Conservation (phyloP, 1,140 invertebrate genomes). For the Anastrepha obliqua region DNA sequence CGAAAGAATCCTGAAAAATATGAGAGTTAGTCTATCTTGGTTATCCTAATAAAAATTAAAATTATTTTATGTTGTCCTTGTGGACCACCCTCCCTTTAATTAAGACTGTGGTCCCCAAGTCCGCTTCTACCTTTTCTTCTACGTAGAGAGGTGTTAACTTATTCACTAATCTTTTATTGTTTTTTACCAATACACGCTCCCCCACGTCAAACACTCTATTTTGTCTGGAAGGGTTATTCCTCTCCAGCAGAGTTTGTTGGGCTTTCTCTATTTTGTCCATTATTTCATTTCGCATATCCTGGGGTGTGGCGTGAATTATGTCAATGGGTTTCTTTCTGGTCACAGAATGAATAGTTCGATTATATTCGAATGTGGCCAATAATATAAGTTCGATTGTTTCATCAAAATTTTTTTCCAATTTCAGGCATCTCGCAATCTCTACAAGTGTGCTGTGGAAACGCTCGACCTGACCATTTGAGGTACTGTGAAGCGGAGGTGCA, state of each 20-base stretch:
- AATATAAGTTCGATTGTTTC: neutral
- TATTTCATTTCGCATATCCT: slow-evolving; percentile 11
- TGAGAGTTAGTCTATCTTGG: neutral
- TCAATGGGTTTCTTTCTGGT: slow-evolving; percentile 18
- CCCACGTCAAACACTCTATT: slow-evolving; percentile 6
- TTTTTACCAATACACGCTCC: neutral
- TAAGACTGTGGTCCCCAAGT: neutral
- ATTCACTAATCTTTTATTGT: neutral
- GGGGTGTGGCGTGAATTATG: neutral
- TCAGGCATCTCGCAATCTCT: neutral
- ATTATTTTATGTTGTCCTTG: neutral
- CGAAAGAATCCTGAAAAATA: neutral
- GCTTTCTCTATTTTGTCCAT: neutral
- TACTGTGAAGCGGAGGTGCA: slow-evolving; percentile 36
- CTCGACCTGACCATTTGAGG: slow-evolving; percentile 34
- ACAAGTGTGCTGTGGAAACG: neutral
- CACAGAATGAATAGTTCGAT: slow-evolving; percentile 30
- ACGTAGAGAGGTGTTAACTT: neutral
- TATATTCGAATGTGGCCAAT: slow-evolving; percentile 27
- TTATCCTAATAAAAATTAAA: neutral
- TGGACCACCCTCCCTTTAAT: slow-evolving; percentile 5
- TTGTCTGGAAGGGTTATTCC: neutral
- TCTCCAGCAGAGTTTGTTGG: neutral
- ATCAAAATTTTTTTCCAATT: neutral
- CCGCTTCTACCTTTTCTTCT: neutral